Evolutionary conservation across 2,888 invertebrate genomes (phyloP), one percentile per base, ranked within the genome.

Genomic region (Orthosia cruda): DNA sequence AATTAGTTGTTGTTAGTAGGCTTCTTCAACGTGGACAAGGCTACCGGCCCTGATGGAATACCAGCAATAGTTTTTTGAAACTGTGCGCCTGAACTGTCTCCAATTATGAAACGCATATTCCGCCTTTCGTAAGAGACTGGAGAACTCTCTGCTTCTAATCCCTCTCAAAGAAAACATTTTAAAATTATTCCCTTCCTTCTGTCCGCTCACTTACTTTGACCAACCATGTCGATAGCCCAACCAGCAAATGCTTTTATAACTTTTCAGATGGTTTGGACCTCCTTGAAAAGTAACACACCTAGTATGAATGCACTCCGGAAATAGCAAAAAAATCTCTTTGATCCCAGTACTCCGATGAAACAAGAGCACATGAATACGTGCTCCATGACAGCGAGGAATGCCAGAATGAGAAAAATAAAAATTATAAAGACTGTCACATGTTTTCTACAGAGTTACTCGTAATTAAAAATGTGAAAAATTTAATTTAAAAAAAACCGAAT

Each of bases 231-330:
- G 1, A 86, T 77, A 4, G 94, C 93, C 90, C 90, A 90, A 1
- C 95, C 95, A 20, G 91, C 91, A 0, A 95, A 80, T 5, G 94
- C 92, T 63, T 91, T 94, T 0, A 95, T 88, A 0, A 94, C 92
- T 65, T 92, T 95, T 92, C 93, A 94, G 40, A 94, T 89, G 3
- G 94, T 91, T 18, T 85, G 81, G 0, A 40, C 66, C 59, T 93
- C 91, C 9, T 94, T 89, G 0, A 74, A 62, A 0, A 92, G 23
- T 3, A 95, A 71, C 0, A 86, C 52, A 1, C 75, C 4, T 5
- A 94, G 45, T 18, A 95, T 18, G 0, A 89, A 15, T 3, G 87
- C 49, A 23, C 91, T 93, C 92, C 93, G 94, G 0, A 88, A 11
- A 54, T 89, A 93, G 86, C 92, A 92, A 0, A 88, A 11, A 15